phyloP scores from a whole-genome alignment of 2,797 vertebrate genomes.

The Peromyscus eremicus region DNA sequence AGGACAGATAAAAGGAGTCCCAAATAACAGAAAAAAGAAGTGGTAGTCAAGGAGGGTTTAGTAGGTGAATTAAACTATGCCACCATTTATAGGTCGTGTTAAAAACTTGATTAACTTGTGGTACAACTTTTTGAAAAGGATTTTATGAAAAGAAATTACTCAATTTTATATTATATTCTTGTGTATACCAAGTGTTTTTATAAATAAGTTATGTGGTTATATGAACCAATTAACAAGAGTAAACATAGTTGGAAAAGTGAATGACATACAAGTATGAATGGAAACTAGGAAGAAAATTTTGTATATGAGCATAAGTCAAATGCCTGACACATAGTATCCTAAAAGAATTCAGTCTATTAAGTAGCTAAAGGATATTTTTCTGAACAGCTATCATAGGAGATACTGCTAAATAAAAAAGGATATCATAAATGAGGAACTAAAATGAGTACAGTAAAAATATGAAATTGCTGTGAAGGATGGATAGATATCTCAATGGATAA shows the following conservation, averaged over 20 bases:
- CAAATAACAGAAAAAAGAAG: not conserved
- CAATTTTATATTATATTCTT: constrained; percentile 36
- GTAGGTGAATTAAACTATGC: not conserved
- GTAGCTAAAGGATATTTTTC: constrained; percentile 47
- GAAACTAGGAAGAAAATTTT: constrained; percentile 50
- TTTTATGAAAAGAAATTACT: constrained; percentile 4
- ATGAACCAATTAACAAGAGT: constrained; percentile 38
- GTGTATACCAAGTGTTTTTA: constrained; percentile 42
- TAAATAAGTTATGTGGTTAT: constrained; percentile 21
- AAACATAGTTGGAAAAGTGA: constrained; percentile 35
- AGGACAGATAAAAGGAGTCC: constrained; percentile 13
- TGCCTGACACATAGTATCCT: not conserved
- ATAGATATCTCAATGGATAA: not conserved
- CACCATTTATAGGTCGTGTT: not conserved
- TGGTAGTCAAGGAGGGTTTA: not conserved
- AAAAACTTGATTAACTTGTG: constrained; percentile 19
- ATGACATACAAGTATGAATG: constrained; percentile 29
- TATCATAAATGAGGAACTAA: not conserved
- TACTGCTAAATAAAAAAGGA: constrained; percentile 55
- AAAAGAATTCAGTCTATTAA: constrained; percentile 24
- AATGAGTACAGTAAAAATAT: not conserved
- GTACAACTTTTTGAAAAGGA: not conserved
- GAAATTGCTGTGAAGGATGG: not conserved
- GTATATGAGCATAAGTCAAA: constrained; percentile 37
- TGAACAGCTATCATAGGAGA: not conserved